Evolutionary conservation across 2,888 invertebrate genomes (phyloP), one percentile per base, ranked within the genome.

Genomic region (Pinctada fucata): DNA sequence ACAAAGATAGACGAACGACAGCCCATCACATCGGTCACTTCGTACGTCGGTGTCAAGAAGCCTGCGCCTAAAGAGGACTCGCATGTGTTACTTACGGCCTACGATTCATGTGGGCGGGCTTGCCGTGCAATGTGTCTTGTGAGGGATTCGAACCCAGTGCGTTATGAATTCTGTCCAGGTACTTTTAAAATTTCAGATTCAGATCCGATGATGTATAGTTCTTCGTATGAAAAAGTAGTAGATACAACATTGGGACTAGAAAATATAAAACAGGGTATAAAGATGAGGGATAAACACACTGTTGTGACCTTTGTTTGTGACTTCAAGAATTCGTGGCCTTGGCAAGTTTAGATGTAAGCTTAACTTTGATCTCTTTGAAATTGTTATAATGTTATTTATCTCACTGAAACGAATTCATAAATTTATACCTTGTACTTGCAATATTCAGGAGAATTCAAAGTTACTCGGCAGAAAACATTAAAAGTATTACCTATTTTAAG

Each of bases 241-340:
- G 6, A 50, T 3, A 47, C 51, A 45, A 16, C 69, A 3, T 69
- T 69, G n/a, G 51, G 69, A n/a, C 4, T 51, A n/a, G 47, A 58
- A 31, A 5, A 52, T 45, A 58, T 52, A 10, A 13, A 51, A 6
- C 51, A 72, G 45, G 72, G 72, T 6, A 47, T 52, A 45, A 10
- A 52, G 45, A 47, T 45, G 47, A 16, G 45, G 10, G 45, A 47
- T 8, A 31, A 16, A 3, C 50, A 51, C 45, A 13, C 5, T 52
- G 51, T 58, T 52, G 52, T 72, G 10, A 72, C 72, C 31, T 72
- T 72, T 58, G 58, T 72, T 47, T 72, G 72, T 72, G 72, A 72
- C 52, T 52, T 52, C 45, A 51, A 72, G 45, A 72, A 72, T 45
- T 52, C 51, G 45, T 72, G 72, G 72, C 72, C 72, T 31, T 72